Evolutionary conservation across 1,140 invertebrate genomes (phyloP).

Genomic region (Euura saliciscinereae): DNA sequence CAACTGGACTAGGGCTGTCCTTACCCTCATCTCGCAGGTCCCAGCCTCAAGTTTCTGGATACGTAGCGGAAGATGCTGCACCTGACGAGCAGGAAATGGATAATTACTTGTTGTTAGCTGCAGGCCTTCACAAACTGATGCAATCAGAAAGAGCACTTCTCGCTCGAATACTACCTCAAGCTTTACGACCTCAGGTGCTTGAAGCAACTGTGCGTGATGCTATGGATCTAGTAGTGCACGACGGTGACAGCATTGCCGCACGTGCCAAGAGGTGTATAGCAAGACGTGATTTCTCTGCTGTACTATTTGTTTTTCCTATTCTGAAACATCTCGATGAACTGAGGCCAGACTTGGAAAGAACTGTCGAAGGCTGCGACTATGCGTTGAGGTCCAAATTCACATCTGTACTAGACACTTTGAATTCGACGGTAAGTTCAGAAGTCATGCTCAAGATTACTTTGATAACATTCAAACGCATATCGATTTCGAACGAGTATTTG

Average conservation of each 20-base stretch:
- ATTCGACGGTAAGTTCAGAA: constrained; percentile 67
- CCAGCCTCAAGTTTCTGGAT: constrained; percentile 37
- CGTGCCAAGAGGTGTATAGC: constrained; percentile 80
- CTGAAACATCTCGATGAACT: constrained; percentile 80
- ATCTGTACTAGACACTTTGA: constrained; percentile 75
- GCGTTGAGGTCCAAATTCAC: constrained; percentile 75
- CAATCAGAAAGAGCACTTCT: constrained; percentile 85
- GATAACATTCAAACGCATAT: too few relatives aligned
- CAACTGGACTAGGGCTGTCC: constrained; percentile 54
- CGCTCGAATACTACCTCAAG: constrained; percentile 81
- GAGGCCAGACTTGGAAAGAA: constrained; percentile 84
- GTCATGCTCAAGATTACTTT: too few relatives aligned
- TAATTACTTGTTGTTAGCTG: constrained; percentile 83
- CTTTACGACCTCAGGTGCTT: constrained; percentile 83
- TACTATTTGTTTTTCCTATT: constrained; percentile 85
- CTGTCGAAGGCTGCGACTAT: constrained; percentile 75
- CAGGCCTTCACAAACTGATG: constrained; percentile 87
- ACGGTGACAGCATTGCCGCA: constrained; percentile 82
- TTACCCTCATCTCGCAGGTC: constrained; percentile 54
- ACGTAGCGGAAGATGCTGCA: constrained; percentile 51
- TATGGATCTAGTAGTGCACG: constrained; percentile 82
- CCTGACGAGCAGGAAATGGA: constrained; percentile 85
- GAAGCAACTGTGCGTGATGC: constrained; percentile 84
- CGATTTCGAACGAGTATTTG: too few relatives aligned
- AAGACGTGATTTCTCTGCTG: constrained; percentile 82